A percentile compares a stretch with the other conserved stretches of the same genome.
Conservation (phyloP, 2,113 vertebrate species). For the Lepus americanus region DNA sequence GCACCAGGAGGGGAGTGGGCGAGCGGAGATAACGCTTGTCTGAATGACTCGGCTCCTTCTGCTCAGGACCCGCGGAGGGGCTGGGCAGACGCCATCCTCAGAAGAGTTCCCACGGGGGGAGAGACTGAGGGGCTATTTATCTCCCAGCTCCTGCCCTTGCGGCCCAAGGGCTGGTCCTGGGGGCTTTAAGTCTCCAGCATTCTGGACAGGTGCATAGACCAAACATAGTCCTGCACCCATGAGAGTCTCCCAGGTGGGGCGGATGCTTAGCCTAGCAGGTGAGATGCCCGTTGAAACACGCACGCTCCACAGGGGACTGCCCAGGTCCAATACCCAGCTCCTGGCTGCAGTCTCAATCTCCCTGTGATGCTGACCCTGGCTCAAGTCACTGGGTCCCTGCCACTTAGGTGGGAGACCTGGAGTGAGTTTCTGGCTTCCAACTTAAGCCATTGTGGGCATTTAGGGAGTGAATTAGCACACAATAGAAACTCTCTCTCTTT, state of each 20-base stretch:
- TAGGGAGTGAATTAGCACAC: too few relatives aligned
- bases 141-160: background rate
- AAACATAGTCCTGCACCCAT: background rate
- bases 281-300: too few relatives aligned
- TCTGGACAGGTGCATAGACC: background rate
- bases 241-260: background rate
- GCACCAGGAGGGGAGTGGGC: background rate
- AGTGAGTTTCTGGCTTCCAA: too few relatives aligned
- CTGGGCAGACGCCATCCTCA: background rate
- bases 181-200: background rate
- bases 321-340: too few relatives aligned
- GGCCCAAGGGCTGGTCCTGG: background rate
- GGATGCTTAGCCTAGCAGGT: too few relatives aligned
- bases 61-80: background rate
- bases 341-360: too few relatives aligned
- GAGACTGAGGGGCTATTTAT: background rate
- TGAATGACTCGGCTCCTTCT: background rate
- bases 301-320: too few relatives aligned
- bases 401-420: too few relatives aligned
- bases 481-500: too few relatives aligned
- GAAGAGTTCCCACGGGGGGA: fast-evolving
- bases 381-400: too few relatives aligned
- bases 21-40: background rate
- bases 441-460: too few relatives aligned
- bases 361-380: too few relatives aligned